Conservation (phyloP, 2,888 invertebrate species). For the Caenorhabditis imperialis region DNA sequence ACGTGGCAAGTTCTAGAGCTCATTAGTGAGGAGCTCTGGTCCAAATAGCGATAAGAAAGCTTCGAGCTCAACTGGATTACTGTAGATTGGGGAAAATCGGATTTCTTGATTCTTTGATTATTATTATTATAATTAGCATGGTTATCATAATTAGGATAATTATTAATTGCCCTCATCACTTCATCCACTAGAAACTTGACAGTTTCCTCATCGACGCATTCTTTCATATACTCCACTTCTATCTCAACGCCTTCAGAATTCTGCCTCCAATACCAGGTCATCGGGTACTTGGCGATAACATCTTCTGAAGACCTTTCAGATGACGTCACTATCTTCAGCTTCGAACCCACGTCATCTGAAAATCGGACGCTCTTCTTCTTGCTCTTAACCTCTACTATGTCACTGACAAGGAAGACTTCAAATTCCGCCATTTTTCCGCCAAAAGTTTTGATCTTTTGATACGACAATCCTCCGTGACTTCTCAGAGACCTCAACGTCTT, state of each 20-base stretch:
- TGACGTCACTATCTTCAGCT: no score
- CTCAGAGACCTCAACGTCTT: constrained; percentile 5
- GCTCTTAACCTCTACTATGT: constrained; percentile 12
- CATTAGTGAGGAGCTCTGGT: no score
- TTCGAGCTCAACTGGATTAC: constrained; percentile 12
- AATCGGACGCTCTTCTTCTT: constrained; percentile 25
- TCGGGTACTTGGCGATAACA: constrained; percentile 21
- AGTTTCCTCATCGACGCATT: constrained; percentile 7
- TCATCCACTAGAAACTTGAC: background rate
- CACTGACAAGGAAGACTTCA: constrained; percentile 33
- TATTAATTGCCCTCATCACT: constrained; percentile 18
- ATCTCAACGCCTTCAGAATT: constrained; percentile 10
- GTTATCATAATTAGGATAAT: background rate
- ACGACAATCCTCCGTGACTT: constrained; percentile 14
- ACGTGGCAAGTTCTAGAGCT: no score
- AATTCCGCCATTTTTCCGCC: constrained; percentile 11
- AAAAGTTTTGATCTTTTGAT: constrained; percentile 20
- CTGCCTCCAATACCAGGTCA: constrained; percentile 43
- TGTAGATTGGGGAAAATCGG: constrained; percentile 22
- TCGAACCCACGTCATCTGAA: constrained; percentile 17
- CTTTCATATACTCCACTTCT: constrained; percentile 19
- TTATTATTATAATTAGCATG: background rate
- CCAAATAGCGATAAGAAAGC: no score
- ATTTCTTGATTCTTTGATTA: background rate
- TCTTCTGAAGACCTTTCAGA: background rate